Conservation (phyloP, 2,113 vertebrate genomes). For the Myrmophylax atrothorax region DNA sequence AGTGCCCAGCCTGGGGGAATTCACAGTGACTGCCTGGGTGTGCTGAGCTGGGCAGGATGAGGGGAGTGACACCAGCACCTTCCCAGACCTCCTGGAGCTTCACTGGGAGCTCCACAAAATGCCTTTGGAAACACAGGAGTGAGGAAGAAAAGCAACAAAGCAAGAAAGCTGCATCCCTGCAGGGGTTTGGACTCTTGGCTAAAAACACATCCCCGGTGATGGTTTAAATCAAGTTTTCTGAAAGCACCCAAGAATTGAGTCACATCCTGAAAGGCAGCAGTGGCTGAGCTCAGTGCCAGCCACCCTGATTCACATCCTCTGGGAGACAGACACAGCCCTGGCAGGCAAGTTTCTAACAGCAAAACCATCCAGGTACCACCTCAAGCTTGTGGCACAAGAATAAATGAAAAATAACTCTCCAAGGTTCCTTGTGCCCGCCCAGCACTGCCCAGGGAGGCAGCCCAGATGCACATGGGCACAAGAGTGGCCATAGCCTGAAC, state of each 20-base stretch:
- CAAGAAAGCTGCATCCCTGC: neutral
- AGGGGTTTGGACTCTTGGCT: neutral
- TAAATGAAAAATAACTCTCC: neutral
- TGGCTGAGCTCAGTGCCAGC: neutral
- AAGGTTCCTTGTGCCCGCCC: neutral
- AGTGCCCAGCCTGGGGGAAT: neutral
- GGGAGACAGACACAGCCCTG: neutral
- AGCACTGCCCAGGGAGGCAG: neutral
- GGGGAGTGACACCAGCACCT: neutral
- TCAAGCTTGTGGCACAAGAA: neutral
- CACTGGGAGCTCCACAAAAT: accelerated
- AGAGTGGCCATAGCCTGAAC: neutral
- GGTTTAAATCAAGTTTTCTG: neutral
- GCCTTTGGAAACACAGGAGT: neutral
- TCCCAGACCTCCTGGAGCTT: neutral
- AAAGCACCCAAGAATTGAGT: neutral
- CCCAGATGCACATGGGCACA: accelerated
- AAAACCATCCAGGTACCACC: neutral
- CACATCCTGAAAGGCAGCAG: neutral
- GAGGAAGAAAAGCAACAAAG: neutral
- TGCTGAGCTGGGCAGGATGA: neutral
- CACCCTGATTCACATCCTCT: accelerated
- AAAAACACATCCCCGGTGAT: neutral
- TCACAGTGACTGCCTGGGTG: neutral
- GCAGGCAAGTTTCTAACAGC: neutral